Conservation (phyloP, 1,140 invertebrate species). For the Spodoptera frugiperda region DNA sequence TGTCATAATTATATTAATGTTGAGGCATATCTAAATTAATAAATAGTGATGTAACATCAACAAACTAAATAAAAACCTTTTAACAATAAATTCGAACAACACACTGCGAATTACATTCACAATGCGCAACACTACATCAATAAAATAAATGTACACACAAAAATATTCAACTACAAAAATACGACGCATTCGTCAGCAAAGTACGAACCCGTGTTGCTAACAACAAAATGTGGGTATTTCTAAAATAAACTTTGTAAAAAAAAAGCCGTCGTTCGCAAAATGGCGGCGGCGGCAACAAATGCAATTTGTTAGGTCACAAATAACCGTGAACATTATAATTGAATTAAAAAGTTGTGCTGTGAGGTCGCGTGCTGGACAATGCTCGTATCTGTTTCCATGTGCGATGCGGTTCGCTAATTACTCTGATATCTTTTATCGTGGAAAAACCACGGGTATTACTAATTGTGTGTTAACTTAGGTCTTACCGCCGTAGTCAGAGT, state of each 20-base stretch:
- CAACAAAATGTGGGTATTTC: constrained; percentile 18
- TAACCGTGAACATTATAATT: constrained; percentile 24
- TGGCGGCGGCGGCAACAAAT: constrained; percentile 3
- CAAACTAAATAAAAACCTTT: no score
- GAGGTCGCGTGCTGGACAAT: constrained; percentile 4
- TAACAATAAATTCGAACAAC: no score
- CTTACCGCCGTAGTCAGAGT: no score
- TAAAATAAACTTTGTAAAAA: constrained; percentile 6
- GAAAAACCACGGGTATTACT: neutral
- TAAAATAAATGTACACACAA: neutral
- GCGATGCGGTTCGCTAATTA: neutral
- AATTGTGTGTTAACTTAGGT: no score
- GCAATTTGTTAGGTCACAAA: constrained; percentile 27
- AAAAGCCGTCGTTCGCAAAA: neutral
- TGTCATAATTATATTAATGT: no score
- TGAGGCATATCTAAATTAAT: no score
- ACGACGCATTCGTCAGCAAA: neutral
- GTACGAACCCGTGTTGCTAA: neutral
- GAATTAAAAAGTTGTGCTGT: constrained; percentile 20
- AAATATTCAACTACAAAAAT: constrained; percentile 1
- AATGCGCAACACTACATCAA: no score
- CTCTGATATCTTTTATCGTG: neutral
- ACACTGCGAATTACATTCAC: no score
- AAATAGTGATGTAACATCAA: no score
- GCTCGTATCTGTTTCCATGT: constrained; percentile 9